A percentile compares a stretch with the other conserved stretches of the same genome.
Conservation (phyloP, 1,140 invertebrate genomes). For the Atta texana region DNA sequence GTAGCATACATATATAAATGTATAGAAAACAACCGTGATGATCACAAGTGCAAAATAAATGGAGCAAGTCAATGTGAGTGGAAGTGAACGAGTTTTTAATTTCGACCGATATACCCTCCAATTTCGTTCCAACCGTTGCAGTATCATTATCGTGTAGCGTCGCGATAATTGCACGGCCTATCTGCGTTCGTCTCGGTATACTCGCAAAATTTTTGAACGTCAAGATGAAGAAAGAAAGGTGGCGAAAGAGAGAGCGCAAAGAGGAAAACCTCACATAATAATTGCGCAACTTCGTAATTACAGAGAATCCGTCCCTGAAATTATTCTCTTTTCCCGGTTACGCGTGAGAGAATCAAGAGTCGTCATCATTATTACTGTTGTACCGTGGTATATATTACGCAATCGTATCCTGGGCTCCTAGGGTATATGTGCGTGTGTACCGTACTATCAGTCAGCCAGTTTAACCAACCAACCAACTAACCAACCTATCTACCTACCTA, state of each 20-base stretch:
- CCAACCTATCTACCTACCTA: not conserved
- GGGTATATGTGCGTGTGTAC: slow-evolving; percentile 32
- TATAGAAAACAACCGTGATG: not conserved
- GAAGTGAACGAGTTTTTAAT: slow-evolving; percentile 44
- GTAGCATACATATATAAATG: not conserved
- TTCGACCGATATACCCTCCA: slow-evolving; percentile 3
- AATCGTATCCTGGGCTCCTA: slow-evolving; percentile 62
- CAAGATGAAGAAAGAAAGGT: not conserved
- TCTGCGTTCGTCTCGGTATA: not conserved
- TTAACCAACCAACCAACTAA: not conserved
- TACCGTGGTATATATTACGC: slow-evolving; percentile 55
- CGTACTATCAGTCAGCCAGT: not conserved
- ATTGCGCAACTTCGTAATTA: slow-evolving; percentile 27
- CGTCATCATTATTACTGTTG: not conserved
- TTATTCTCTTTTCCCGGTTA: slow-evolving; percentile 54
- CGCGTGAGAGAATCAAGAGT: slow-evolving; percentile 55
- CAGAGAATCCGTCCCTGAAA: slow-evolving; percentile 5
- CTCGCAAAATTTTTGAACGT: slow-evolving; percentile 7
- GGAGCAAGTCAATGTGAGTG: slow-evolving; percentile 10
- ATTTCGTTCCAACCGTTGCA: not conserved
- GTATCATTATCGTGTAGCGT: slow-evolving; percentile 26
- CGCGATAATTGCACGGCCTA: slow-evolving; percentile 12
- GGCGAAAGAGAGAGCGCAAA: slow-evolving; percentile 19
- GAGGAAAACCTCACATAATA: slow-evolving; percentile 27
- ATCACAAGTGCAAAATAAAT: slow-evolving; percentile 1